Evolutionary conservation across 2,888 invertebrate species (phyloP), one percentile per base, ranked within the genome.

Genomic region (Atrina japonica): DNA sequence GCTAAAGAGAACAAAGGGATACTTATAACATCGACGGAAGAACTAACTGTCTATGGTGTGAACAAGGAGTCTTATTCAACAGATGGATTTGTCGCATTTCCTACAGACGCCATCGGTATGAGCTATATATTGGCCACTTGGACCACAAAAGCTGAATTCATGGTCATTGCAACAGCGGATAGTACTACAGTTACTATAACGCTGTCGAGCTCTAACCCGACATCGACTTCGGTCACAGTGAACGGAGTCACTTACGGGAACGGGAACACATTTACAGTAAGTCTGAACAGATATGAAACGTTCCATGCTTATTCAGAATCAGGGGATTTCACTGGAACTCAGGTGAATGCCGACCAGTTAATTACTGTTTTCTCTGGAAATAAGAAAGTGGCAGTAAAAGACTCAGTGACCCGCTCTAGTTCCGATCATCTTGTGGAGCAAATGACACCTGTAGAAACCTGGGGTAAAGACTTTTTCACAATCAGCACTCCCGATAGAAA

Each of bases 371-470:
- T 87, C 30, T 75, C 80, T 21, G 86, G 86, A 6, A 80, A 81
- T 41, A 68, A 61, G 40, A 82, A 84, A 69, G 73, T 76, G 3
- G 59, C 75, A 11, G 81, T 87, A 0, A 70, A 64, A 1, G 69
- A 70, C 29, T 53, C 72, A 3, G 74, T 23, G 45, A 73, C 70
- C 9, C 55, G 53, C 23, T 18, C 59, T 5, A 69, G 73, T 18
- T 71, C 71, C 0, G 86, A 86, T 61, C 86, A 86, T 68, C 66
- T 86, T 56, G 79, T 84, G 2, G 86, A 83, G 58, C 81, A 83
- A 75, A 49, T 86, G 35, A 71, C 78, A n/a, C 78, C 86, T 1
- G 65, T 79, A 1, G 76, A 81, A 35, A 78, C 81, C 16, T 86
- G 86, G 84, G 86, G 86, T n/a, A 82, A 70, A 43, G 64, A 75